These are phyloP conservation scores for Polymixis lichenea DNA, from an alignment of 2,888 invertebrate species.

Conservation along the genomic window DNA sequence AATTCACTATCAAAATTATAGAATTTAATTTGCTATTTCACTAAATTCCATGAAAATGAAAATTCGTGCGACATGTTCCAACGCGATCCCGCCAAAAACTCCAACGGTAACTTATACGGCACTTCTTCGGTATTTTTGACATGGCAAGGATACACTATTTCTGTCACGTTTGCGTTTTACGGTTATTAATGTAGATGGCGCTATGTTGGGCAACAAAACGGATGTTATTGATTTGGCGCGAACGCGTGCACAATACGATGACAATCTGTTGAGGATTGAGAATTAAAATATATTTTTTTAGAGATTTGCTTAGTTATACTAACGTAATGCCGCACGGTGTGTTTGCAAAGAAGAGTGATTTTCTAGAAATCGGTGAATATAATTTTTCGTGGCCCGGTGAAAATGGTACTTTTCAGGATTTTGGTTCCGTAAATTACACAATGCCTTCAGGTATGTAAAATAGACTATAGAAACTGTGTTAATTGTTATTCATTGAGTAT, in stretches of 20 bases:
- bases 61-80: too few species aligned
- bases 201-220: constrained; percentile 31
- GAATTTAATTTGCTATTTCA: too few species aligned
- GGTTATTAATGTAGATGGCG: constrained; percentile 61
- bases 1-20: too few species aligned
- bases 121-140: neutral
- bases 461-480: neutral
- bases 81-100: too few species aligned
- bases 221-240: constrained; percentile 69
- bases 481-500: neutral
- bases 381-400: constrained; percentile 89
- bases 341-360: constrained; percentile 80
- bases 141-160: neutral
- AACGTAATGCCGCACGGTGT: constrained; percentile 78
- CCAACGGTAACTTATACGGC: too few species aligned
- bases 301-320: neutral
- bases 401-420: constrained; percentile 86
- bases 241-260: constrained; percentile 29
- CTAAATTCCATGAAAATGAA: too few species aligned
- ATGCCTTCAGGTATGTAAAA: constrained; percentile 82
- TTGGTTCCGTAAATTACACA: constrained; percentile 86
- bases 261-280: constrained; percentile 15
- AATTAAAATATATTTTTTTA: constrained; percentile 1
- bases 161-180: neutral
- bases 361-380: constrained; percentile 85